Base-by-base conservation (phyloP, 2,113 vertebrate species). In the Notiomystis cincta region DNA sequence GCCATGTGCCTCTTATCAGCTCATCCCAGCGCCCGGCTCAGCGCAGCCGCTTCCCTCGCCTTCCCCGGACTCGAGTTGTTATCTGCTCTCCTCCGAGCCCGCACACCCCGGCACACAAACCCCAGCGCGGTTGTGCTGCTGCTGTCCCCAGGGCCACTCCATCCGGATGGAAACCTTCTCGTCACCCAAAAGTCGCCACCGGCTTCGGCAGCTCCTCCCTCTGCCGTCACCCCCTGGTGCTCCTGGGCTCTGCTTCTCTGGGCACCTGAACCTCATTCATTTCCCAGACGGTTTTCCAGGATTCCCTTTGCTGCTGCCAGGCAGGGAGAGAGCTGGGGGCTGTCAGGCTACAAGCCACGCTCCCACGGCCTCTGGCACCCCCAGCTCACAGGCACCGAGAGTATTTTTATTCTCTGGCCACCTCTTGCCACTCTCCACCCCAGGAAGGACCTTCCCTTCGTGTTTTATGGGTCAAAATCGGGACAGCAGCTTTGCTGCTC, bases 61-160 rank as follows among this genome's bases (percentile, higher is more conserved):
- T 42, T 40, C 53, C 54, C 4, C 2, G 64, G 72, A 70, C 8
- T 4, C 54, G 3, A 30, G 77, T 10, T 53, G 31, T 53, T 57
- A 48, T n/a, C 87, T 40, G 45, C 67, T 47, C 62, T 51, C 33
- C 25, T 67, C 27, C 58, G 15, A 38, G 15, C 6, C 77, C 4
- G 1, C 10, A 6, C 10, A 16, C 4, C 23, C 82, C 10, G 1
- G 78, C 64, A 47, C 80, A 38, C 76, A 23, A 45, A 75, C 2
- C 2, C 24, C 65, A 56, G 1, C 0, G 4, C 2, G 2, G 22
- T 1, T 7, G 3, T 3, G 2, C 25, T 9, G 16, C 51, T 1
- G 2, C 80, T 8, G 1, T 30, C 66, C 72, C 61, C 73, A 66
- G 10, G 4, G 3, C 54, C 50, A 10, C 20, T 19, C 25, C 9